Percentiles rank a stretch among this genome's conserved stretches.
These are phyloP conservation scores for Clarias platycephalus DNA, from an alignment of 2,797 vertebrate species.

Conservation along the genomic window DNA sequence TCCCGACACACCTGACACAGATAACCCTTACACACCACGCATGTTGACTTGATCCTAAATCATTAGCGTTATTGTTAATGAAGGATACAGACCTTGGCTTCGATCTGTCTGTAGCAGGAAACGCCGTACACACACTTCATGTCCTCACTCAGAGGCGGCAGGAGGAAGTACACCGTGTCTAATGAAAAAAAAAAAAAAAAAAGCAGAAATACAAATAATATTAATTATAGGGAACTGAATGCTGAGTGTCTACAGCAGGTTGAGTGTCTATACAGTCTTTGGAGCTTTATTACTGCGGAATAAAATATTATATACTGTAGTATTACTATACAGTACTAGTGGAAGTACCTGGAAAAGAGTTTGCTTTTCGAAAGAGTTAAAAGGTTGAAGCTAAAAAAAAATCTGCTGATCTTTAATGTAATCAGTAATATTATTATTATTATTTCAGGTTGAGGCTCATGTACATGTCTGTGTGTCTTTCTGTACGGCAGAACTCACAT, in stretches of 20 bases:
- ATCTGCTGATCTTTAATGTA: too few relatives aligned
- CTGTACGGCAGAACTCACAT: too few relatives aligned
- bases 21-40: too few relatives aligned
- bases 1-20: background rate
- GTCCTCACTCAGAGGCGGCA: conserved; percentile 84
- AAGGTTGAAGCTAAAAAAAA: too few relatives aligned
- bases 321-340: background rate
- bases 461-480: too few relatives aligned
- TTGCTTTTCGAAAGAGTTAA: too few relatives aligned
- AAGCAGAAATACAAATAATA: conserved; percentile 22
- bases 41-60: background rate
- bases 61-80: background rate
- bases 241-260: background rate
- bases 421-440: too few relatives aligned
- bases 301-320: too few relatives aligned
- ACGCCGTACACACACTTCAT: conserved; percentile 90
- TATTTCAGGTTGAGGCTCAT: too few relatives aligned
- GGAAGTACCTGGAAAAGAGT: too few relatives aligned
- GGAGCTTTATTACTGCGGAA: background rate
- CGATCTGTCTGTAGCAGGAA: conserved; percentile 96
- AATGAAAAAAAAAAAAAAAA: background rate
- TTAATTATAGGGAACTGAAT: background rate
- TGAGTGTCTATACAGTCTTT: background rate
- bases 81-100: conserved; percentile 84
- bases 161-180: conserved; percentile 93